These are phyloP conservation scores for Triplophysa yarkandensis DNA, from an alignment of 2,797 vertebrate species.

Conservation along the genomic window DNA sequence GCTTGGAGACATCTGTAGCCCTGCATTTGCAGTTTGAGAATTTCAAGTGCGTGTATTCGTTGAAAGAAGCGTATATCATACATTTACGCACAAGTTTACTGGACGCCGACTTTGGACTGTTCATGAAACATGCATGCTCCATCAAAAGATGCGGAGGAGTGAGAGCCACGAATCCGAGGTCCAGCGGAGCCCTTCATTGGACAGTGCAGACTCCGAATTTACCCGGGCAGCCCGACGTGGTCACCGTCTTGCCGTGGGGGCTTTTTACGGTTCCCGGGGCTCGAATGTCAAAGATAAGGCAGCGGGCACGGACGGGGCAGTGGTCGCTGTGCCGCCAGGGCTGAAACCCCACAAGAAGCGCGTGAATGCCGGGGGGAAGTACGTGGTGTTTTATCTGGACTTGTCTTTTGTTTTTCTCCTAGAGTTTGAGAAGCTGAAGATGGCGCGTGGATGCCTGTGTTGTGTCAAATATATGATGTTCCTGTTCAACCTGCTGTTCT, in stretches of 20 bases:
- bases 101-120: conserved; percentile 1
- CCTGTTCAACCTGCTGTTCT: conserved; percentile 98
- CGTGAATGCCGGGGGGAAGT: conserved; percentile 81
- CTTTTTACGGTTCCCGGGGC: conserved; percentile 83
- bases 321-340: conserved; percentile 52
- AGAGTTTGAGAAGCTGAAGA: conserved; percentile 88
- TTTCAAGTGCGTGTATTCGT: conserved; percentile 33
- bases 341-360: conserved; percentile 70
- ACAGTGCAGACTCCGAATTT: conserved; percentile 83
- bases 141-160: conserved; percentile 83
- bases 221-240: conserved; percentile 78
- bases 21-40: too few species aligned
- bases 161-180: conserved; percentile 85
- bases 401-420: conserved; percentile 85
- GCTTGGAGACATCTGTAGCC: background rate
- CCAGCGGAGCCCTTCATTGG: conserved; percentile 85
- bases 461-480: conserved; percentile 99
- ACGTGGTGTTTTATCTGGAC: conserved; percentile 89
- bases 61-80: background rate
- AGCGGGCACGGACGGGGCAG: conserved; percentile 58
- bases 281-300: conserved; percentile 55
- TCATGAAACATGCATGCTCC: conserved; percentile 68
- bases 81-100: background rate
- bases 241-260: conserved; percentile 83
- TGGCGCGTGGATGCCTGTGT: conserved; percentile 97